phyloP scores from a whole-genome alignment of 2,113 vertebrate species.

The Meriones unguiculatus region DNA sequence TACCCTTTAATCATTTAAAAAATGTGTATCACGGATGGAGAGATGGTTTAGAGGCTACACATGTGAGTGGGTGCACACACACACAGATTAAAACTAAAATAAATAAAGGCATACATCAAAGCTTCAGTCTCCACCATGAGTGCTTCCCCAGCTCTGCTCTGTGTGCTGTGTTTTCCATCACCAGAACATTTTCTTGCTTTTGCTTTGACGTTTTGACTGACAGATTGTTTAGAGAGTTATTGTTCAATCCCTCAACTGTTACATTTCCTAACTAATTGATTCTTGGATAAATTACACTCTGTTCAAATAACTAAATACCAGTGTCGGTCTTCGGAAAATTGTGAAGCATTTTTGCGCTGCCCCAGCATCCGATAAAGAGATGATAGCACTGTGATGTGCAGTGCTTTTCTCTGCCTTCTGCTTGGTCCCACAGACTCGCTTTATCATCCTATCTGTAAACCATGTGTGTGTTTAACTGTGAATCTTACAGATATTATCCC shows the following conservation, averaged over 20 bases:
- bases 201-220: constrained; percentile 25
- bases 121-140: background rate
- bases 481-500: background rate
- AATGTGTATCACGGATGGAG: background rate
- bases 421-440: too few species aligned
- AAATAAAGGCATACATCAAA: background rate
- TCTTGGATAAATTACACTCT: background rate
- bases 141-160: background rate
- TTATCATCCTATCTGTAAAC: background rate
- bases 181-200: background rate
- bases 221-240: background rate
- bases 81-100: background rate
- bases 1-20: background rate
- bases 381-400: fast-evolving
- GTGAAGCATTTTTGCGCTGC: background rate
- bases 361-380: background rate
- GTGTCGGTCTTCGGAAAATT: background rate
- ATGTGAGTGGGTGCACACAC: background rate
- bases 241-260: background rate
- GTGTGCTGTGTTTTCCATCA: background rate
- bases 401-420: background rate
- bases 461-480: background rate
- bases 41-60: background rate
- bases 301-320: background rate
- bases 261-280: background rate